A percentile compares a stretch with the other conserved stretches of the same genome.
Conservation (phyloP, 2,797 vertebrate genomes). For the Nasua narica region DNA sequence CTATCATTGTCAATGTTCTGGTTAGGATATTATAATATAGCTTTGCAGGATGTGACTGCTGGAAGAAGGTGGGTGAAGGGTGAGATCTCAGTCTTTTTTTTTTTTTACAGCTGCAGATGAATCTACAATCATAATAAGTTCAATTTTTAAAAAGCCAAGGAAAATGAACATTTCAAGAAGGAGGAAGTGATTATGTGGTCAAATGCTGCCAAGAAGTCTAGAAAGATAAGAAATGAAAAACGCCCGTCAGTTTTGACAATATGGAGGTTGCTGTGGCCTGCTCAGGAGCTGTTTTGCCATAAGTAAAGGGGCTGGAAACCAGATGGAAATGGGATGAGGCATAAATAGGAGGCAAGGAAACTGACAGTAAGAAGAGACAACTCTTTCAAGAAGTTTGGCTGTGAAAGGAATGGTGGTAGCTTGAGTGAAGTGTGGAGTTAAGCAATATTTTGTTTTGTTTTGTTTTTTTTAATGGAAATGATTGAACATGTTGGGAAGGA, state of each 20-base stretch:
- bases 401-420: background rate
- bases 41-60: background rate
- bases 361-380: background rate
- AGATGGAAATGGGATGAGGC: background rate
- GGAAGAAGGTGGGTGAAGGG: background rate
- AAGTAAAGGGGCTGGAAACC: background rate
- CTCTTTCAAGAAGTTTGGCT: background rate
- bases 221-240: background rate
- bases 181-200: background rate
- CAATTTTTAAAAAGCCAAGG: background rate
- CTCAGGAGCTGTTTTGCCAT: background rate
- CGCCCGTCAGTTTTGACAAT: background rate
- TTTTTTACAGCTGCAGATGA: background rate
- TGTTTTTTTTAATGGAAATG: background rate
- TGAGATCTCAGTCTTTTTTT: background rate
- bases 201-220: background rate
- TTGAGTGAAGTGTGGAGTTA: background rate
- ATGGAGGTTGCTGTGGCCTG: background rate
- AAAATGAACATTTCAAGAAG: background rate
- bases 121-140: background rate
- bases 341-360: background rate
- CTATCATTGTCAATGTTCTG: background rate
- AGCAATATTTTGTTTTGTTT: background rate
- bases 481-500: background rate
- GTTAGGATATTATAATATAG: background rate